Base-by-base conservation (phyloP, 2,797 vertebrate species). In the Siniperca obscura region DNA sequence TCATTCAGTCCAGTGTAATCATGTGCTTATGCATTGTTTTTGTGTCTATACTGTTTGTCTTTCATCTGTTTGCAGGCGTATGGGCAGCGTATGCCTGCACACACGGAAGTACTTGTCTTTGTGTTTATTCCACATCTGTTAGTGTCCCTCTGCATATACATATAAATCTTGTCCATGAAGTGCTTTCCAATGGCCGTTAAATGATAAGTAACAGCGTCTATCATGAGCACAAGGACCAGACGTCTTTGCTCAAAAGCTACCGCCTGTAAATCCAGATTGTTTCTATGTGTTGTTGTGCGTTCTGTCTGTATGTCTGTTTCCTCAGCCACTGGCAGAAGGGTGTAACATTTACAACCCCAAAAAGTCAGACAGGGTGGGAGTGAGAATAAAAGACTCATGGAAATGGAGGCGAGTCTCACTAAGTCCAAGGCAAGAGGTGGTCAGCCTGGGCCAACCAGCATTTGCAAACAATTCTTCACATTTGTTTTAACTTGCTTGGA, bases 121-220 rank as follows among this genome's bases (percentile, higher is more conserved):
- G 69, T 89, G 75, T 91, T 90, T 87, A 76, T 86, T 56, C 59
- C 86, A 75, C 87, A 91, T 86, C 89, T 88, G 87, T 83, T 56
- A 79, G 65, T 74, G 68, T 89, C 65, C 80, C 66, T 83, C 42
- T 74, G 52, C 38, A 66, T 68, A 55, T 86, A 82, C 80, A 91
- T 84, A 83, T 84, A 83, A 79, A 82, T 87, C 66, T 44, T 46
- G 74, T 89, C 83, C 85, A 74, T 62, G 48, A 70, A 82, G 79
- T 27, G 69, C 62, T 84, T 91, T 91, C 86, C 78, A 75, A 60
- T 82, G 78, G 70, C 83, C 88, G 85, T 86, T 80, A 89, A 88
- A 89, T 69, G 83, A 89, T 86, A 90, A 90, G 87, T 90, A 87
- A 91, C 76, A 71, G 70, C 12, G 73, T 90, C 79, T 85, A 73